Evolutionary conservation across 2,888 invertebrate genomes (phyloP).

Genomic region (Fragum fragum): DNA sequence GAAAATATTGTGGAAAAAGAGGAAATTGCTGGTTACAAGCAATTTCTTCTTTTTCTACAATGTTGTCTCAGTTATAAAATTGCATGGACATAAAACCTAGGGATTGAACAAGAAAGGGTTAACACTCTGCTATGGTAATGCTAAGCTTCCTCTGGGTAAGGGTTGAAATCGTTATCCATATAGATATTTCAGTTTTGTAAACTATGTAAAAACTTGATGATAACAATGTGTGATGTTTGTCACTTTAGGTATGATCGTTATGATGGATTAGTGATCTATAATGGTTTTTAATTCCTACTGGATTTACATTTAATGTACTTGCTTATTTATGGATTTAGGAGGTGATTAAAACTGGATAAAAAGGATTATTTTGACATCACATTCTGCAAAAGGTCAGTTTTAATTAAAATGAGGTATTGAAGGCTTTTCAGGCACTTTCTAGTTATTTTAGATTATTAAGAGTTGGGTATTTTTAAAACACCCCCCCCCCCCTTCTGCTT

Average conservation of each 20-base stretch:
- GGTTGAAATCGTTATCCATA: background rate
- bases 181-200: constrained; percentile 6
- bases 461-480: too few relatives aligned
- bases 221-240: constrained; percentile 4
- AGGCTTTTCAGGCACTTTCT: too few relatives aligned
- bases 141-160: background rate
- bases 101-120: too few relatives aligned
- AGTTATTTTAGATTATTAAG: too few relatives aligned
- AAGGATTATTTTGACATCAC: background rate
- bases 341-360: background rate
- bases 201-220: background rate
- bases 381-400: background rate
- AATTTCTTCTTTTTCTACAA: too few relatives aligned
- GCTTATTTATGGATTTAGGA: background rate
- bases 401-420: too few relatives aligned
- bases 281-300: background rate
- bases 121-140: too few relatives aligned
- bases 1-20: too few relatives aligned
- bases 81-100: too few relatives aligned
- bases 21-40: too few relatives aligned
- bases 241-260: constrained; percentile 3
- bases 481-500: too few relatives aligned
- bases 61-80: too few relatives aligned
- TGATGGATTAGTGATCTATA: background rate
- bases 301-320: background rate